Evolutionary conservation across 2,797 vertebrate species (phyloP).

Genomic region (Linurgus olivaceus): DNA sequence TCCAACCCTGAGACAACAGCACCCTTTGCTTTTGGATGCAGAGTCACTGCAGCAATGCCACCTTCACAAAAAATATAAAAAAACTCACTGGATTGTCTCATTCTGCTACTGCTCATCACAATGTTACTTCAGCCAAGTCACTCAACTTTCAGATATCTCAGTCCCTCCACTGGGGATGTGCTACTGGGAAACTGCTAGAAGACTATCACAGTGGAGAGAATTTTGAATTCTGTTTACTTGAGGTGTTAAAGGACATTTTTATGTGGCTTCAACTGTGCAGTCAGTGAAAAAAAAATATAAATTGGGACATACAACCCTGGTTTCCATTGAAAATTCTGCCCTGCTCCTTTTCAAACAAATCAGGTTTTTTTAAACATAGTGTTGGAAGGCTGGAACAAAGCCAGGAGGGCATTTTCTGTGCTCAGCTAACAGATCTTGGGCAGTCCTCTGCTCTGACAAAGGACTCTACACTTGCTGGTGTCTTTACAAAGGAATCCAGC

Average conservation of each 20-base stretch:
- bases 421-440: neutral
- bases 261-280: neutral
- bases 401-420: neutral
- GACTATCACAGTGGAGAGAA: neutral
- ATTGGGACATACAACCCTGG: neutral
- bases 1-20: neutral
- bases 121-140: neutral
- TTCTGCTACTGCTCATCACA: neutral
- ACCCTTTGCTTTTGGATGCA: neutral
- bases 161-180: neutral
- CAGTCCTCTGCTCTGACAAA: neutral
- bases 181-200: neutral
- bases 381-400: neutral
- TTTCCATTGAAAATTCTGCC: neutral
- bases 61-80: neutral
- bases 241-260: neutral
- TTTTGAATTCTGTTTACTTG: neutral
- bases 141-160: neutral
- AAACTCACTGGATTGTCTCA: neutral
- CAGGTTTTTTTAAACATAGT: rapidly evolving
- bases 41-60: neutral
- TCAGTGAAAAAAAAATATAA: neutral
- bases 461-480: neutral
- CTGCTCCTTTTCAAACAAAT: neutral
- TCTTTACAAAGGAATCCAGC: neutral